A percentile compares a stretch with the other conserved stretches of the same genome.
Conservation (phyloP, 2,888 invertebrate genomes). For the Lepidocyrtoides sp. region DNA sequence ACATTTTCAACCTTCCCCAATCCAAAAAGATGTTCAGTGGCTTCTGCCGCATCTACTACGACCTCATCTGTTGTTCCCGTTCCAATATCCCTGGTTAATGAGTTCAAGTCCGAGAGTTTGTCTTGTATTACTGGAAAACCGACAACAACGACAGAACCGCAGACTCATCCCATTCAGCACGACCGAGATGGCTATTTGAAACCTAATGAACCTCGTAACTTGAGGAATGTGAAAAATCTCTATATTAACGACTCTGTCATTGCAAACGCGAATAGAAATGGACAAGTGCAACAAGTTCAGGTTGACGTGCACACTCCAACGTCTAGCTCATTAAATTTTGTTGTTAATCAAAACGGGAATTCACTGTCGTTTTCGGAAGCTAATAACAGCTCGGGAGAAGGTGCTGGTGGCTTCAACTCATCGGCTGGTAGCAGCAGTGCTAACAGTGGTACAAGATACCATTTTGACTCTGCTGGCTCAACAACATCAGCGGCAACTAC, state of each 20-base stretch:
- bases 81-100: conserved; percentile 2
- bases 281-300: conserved; percentile 81
- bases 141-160: neutral
- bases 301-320: conserved; percentile 83
- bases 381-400: conserved; percentile 20
- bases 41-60: conserved; percentile 72
- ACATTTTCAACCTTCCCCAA: conserved; percentile 84
- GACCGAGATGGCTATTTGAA: conserved; percentile 84
- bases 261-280: conserved; percentile 56
- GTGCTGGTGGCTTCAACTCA: conserved; percentile 45
- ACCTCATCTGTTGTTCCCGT: conserved; percentile 45
- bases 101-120: conserved; percentile 15
- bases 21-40: conserved; percentile 82
- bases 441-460: conserved; percentile 35
- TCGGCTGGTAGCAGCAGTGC: conserved; percentile 49
- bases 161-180: conserved; percentile 51
- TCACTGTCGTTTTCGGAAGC: conserved; percentile 27
- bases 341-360: conserved; percentile 13
- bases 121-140: conserved; percentile 44
- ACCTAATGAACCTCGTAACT: conserved; percentile 80
- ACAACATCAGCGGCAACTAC: conserved; percentile 65
- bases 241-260: conserved; percentile 80
- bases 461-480: conserved; percentile 71
- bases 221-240: conserved; percentile 80
- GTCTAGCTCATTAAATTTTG: conserved; percentile 64